Conservation (phyloP, 2,113 vertebrate genomes). For the Tragelaphus scriptus region DNA sequence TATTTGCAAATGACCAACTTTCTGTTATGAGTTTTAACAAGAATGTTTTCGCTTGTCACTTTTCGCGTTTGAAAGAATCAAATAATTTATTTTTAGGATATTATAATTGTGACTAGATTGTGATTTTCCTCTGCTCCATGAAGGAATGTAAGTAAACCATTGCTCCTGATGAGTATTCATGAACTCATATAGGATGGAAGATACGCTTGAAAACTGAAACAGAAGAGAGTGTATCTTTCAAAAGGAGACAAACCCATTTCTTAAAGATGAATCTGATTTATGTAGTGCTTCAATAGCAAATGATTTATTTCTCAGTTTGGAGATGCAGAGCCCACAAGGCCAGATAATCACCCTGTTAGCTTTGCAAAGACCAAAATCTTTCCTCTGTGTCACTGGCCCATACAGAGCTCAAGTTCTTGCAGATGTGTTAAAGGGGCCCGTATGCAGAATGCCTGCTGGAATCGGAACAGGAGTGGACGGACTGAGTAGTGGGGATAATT, state of each 20-base stretch:
- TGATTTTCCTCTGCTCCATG: conserved; percentile 15
- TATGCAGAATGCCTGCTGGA: background rate
- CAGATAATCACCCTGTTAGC: background rate
- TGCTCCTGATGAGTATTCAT: background rate
- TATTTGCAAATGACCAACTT: conserved; percentile 54
- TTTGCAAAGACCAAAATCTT: background rate
- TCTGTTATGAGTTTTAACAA: conserved; percentile 35
- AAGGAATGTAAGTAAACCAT: conserved; percentile 22
- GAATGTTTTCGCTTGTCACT: conserved; percentile 27
- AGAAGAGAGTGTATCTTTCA: background rate
- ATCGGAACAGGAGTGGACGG: background rate
- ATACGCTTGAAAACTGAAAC: background rate
- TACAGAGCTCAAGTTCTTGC: background rate
- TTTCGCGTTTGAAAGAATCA: conserved; percentile 34
- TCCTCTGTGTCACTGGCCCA: background rate
- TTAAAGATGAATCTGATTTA: background rate
- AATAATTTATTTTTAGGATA: conserved; percentile 34
- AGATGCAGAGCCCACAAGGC: background rate
- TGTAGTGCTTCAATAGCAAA: background rate
- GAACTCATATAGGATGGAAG: background rate
- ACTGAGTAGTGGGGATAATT: background rate
- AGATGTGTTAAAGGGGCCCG: background rate
- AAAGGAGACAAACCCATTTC: background rate
- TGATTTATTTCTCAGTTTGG: background rate
- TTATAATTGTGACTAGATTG: conserved; percentile 39